Evolutionary conservation across 1,140 invertebrate species (phyloP), one percentile per base, ranked within the genome.

Genomic region (Diorhabda elongata): DNA sequence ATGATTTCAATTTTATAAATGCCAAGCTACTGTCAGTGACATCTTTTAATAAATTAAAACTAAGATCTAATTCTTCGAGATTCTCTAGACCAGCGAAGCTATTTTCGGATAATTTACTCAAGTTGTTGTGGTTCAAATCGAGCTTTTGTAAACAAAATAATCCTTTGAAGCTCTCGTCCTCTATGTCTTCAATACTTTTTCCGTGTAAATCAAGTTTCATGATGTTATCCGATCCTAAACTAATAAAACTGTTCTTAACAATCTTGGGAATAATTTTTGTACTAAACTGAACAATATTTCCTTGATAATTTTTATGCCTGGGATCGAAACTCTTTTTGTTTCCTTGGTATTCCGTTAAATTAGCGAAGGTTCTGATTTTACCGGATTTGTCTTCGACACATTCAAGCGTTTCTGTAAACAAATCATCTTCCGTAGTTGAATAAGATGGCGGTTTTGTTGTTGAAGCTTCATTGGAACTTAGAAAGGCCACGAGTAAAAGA

Each of bases 81-180:
- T 58, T 71, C 9, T 62, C 42, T 42, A 73, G 61, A 43, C 64
- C 69, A 2, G 42, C 42, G 26, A 73, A 73, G 8, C 52, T 52
- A 56, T 60, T 57, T 64, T 64, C 61, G 6, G 43, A 61, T 42
- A 73, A 64, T 43, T 62, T 64, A 43, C 63, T 65, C 43, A 73
- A 61, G 9, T 71, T 67, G 43, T 73, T 73, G n/a, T 41, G 7
- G 42, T 66, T 67, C 41, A 73, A 58, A 6, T 68, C 59, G 3
- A 73, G 60, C 11, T 66, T 9, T 7, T 71, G 64, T 0, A 73
- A 58, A 26, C 72, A 73, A 66, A 64, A 60, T 57, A 71, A 59
- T 26, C 42, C 44, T 9, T 44, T 8, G 60, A 73, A 73, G 4
- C 69, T 69, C 3, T 69, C 72, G 5, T 61, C 52, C 7, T 71